A percentile compares a stretch with the other conserved stretches of the same genome.
Conservation (phyloP, 2,113 vertebrate genomes). For the Bombycilla garrulus region DNA sequence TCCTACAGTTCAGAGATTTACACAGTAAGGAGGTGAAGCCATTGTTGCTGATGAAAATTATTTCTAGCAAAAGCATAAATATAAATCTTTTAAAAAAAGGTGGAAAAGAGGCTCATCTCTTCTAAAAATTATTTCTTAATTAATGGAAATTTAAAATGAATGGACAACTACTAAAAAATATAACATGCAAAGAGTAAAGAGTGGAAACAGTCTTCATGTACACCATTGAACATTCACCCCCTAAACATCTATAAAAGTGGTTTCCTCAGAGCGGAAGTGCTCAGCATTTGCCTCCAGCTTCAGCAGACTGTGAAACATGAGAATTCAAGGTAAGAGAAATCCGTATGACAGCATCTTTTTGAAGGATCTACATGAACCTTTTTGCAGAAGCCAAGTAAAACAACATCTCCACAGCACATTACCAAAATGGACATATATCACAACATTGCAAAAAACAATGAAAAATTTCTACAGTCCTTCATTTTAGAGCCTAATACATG, state of each 20-base stretch:
- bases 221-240: not conserved
- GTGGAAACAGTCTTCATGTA: not conserved
- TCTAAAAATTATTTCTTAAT: not conserved
- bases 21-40: not conserved
- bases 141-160: not conserved
- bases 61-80: not conserved
- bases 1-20: not conserved
- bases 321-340: not conserved
- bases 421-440: not conserved
- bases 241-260: not conserved
- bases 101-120: not conserved
- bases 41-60: not conserved
- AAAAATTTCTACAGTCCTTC: not conserved
- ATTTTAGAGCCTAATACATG: not conserved
- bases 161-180: not conserved
- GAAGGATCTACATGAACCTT: not conserved
- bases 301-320: not conserved
- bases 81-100: not conserved
- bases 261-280: not conserved
- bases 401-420: not conserved
- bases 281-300: not conserved
- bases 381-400: not conserved
- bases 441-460: not conserved
- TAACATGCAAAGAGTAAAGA: not conserved
- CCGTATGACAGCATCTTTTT: fast-evolving